Percentiles rank a stretch among this genome's conserved stretches.
Conservation (phyloP, 2,888 invertebrate species). For the Ichneumoninae sp. region DNA sequence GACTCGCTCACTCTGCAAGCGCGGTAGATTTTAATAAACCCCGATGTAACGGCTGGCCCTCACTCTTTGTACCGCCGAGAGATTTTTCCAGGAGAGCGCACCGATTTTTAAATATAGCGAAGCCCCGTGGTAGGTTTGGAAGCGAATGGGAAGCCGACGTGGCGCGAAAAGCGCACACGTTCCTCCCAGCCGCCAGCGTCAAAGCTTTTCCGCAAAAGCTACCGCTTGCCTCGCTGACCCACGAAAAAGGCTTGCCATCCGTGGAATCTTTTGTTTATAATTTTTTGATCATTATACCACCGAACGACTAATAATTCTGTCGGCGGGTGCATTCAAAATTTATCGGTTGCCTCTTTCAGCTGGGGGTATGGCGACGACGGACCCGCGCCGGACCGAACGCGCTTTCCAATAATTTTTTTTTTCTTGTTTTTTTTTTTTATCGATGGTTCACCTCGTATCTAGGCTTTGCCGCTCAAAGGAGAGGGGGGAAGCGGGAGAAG, state of each 20-base stretch:
- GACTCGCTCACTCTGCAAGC: conserved; percentile 47
- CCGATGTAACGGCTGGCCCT: conserved; percentile 82
- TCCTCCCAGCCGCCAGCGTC: conserved; percentile 71
- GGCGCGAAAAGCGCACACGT: conserved; percentile 67
- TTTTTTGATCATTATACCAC: conserved; percentile 84
- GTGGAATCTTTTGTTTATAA: conserved; percentile 85
- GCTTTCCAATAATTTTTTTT: conserved; percentile 63
- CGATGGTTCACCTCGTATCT: conserved; percentile 61
- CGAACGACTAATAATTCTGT: conserved; percentile 71
- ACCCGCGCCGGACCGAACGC: conserved; percentile 61
- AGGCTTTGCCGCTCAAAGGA: conserved; percentile 64
- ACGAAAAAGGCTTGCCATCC: conserved; percentile 84
- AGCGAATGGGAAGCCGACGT: conserved; percentile 67
- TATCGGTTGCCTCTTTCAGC: conserved; percentile 71
- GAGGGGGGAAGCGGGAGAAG: conserved; percentile 42
- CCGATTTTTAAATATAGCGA: conserved; percentile 84
- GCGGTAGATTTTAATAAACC: conserved; percentile 82
- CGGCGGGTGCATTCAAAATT: conserved; percentile 82
- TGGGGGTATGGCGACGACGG: conserved; percentile 44
- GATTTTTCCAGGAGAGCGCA: conserved; percentile 82
- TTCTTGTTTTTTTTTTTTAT: conserved; percentile 71
- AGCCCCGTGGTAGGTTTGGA: conserved; percentile 79
- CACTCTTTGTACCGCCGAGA: conserved; percentile 79
- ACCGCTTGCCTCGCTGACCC: conserved; percentile 82
- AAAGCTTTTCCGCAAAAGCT: conserved; percentile 81